Conservation (phyloP, 2,888 invertebrate species). For the Amphimallon solstitiale region DNA sequence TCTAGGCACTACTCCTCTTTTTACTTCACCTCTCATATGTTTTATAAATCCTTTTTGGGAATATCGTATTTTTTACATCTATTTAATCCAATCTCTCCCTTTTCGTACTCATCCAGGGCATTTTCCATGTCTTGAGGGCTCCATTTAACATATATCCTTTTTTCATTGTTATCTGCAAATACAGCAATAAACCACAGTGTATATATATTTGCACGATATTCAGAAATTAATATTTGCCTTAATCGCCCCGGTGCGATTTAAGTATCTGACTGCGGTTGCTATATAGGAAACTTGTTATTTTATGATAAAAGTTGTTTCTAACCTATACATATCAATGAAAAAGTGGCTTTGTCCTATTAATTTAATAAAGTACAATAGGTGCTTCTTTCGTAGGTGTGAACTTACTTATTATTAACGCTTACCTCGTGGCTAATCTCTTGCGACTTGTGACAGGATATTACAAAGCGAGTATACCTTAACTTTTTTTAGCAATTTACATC, state of each 20-base stretch:
- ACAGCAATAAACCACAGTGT: neutral
- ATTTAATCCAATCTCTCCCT: constrained; percentile 3
- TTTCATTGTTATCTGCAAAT: neutral
- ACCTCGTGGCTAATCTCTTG: neutral
- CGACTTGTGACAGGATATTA: neutral
- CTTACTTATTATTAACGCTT: neutral
- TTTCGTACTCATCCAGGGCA: constrained; percentile 14
- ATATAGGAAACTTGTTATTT: neutral
- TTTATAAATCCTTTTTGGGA: neutral
- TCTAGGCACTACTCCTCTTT: constrained; percentile 7
- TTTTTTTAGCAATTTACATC: no score
- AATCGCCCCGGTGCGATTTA: neutral
- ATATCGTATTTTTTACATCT: neutral
- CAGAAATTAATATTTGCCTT: constrained; percentile 1
- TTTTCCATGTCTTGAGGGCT: constrained; percentile 8
- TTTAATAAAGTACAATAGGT: no score
- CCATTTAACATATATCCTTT: neutral
- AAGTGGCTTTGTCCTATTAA: no score
- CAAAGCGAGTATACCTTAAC: neutral
- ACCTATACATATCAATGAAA: neutral
- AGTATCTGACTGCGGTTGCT: neutral
- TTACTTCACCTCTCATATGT: constrained; percentile 3
- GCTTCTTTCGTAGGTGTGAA: neutral
- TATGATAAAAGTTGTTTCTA: neutral
- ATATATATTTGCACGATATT: no score